Percentiles rank a stretch among this genome's conserved stretches.
phyloP scores from a whole-genome alignment of 2,797 vertebrate genomes.

The Crenuchus spilurus region DNA sequence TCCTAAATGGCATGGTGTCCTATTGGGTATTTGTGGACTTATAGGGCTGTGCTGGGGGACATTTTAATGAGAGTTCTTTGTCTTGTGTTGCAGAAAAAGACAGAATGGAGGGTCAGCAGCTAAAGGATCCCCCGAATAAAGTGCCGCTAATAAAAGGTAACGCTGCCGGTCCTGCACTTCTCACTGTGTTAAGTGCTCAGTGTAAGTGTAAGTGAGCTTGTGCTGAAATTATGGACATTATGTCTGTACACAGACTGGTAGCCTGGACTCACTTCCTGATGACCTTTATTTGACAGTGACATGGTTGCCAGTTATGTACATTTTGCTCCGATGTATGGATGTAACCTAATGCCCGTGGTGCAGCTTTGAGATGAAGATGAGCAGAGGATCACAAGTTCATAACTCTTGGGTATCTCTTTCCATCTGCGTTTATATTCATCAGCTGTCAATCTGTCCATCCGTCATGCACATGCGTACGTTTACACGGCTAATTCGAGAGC shows the following conservation, averaged over 20 bases:
- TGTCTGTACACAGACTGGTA: too few relatives aligned
- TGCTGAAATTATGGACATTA: too few relatives aligned
- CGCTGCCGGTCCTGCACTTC: too few relatives aligned
- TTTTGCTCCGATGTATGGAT: not conserved
- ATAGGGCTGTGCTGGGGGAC: too few relatives aligned
- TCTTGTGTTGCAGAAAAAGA: constrained; percentile 61
- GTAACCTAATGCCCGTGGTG: not conserved
- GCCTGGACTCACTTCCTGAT: too few relatives aligned
- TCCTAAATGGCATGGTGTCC: too few relatives aligned
- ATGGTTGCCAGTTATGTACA: not conserved
- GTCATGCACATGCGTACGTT: constrained; percentile 23
- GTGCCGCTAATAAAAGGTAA: constrained; percentile 79
- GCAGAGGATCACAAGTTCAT: not conserved
- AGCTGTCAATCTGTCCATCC: not conserved
- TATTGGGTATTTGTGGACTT: too few relatives aligned
- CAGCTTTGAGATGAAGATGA: not conserved
- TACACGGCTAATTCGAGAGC: constrained; percentile 48
- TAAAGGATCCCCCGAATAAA: constrained; percentile 75
- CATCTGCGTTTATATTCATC: not conserved
- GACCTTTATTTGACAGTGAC: not conserved
- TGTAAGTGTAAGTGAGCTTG: too few relatives aligned
- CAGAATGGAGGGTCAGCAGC: constrained; percentile 76
- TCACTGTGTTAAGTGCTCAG: too few relatives aligned
- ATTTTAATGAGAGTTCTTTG: too few relatives aligned
- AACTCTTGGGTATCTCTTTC: too few relatives aligned